Conservation (phyloP, 2,113 vertebrate genomes). For the Arizona elegans region DNA sequence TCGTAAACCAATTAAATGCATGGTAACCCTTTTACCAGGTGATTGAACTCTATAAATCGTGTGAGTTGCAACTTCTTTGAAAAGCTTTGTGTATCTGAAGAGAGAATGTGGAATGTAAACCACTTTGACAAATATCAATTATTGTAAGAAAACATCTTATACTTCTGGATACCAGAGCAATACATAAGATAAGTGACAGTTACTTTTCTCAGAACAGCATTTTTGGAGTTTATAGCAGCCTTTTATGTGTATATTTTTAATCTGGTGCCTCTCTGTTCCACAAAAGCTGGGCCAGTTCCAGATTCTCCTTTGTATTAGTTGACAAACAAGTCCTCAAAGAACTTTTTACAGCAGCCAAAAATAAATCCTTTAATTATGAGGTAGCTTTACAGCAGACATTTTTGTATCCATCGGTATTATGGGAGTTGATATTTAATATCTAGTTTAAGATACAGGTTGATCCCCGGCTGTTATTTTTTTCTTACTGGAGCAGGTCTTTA, state of each 20-base stretch:
- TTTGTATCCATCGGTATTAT: neutral
- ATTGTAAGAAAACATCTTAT: conserved; percentile 3
- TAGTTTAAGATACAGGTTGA: neutral
- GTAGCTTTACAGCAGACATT: neutral
- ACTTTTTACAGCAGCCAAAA: neutral
- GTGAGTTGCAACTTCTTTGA: neutral
- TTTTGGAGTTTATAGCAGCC: conserved; percentile 7
- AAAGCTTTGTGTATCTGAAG: neutral
- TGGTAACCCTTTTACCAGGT: neutral
- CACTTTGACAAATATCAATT: conserved; percentile 16
- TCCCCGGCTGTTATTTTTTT: neutral
- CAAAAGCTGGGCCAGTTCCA: neutral
- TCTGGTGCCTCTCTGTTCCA: neutral
- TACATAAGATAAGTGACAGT: conserved; percentile 7
- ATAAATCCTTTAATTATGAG: neutral
- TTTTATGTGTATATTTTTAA: neutral
- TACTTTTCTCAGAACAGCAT: conserved; percentile 15
- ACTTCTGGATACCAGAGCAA: neutral
- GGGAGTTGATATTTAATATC: neutral
- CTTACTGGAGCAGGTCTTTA: neutral
- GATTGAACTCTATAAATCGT: neutral
- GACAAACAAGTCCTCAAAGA: neutral
- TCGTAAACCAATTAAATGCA: neutral
- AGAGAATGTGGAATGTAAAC: neutral
- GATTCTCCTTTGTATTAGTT: neutral